Evolutionary conservation across 92 coral and sea anemone genomes (phyloP), one percentile per base, ranked within the genome.

Genomic region (Phymanthus crucifer): DNA sequence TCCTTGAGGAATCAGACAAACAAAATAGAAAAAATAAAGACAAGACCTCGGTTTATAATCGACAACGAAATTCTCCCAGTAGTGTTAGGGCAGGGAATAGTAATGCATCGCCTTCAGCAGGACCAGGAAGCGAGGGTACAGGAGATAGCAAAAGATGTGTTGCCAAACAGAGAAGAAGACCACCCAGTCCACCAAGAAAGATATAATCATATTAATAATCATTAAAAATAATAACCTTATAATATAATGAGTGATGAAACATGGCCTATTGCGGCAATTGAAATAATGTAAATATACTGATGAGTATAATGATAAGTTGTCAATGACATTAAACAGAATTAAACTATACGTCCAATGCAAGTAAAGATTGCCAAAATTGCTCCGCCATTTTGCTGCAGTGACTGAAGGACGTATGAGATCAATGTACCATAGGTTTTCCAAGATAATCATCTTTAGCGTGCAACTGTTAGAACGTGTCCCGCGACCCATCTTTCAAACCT

Each of bases 111-210:
- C 34, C 34, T 29, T 2, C 68, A 61, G 68, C 33, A 32, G 56
- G 12, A 29, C 23, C 29, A 14, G 61, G 31, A 37, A 46, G 12
- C 32, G 34, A 61, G 68, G 64, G 23, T 54, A 0, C 64, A 54
- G 68, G 34, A 12, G 68, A 17, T 1, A 14, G 13, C 29, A 61
- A 24, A 17, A 27, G 36, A 61, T 61, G 11, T 61, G 68, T 61
- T 6, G 13, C 68, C 14, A 61, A 61, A 61, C 68, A 61, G 29
- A 61, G 81, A 26, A 21, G 81, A 64, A 61, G 81, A 40, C 81
- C 72, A 0, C 81, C 81, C 1, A 77, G 72, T 17, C 81, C 81
- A 17, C 81, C 81, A 57, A 77, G 72, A 5, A 29, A 16, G 17
- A 46, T 61, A 27, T 16, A 61, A 9, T 0, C 4, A 54, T 54